Evolutionary conservation across 2,888 invertebrate genomes (phyloP), one percentile per base, ranked within the genome.

Genomic region (Eumacrocentrus americanus): DNA sequence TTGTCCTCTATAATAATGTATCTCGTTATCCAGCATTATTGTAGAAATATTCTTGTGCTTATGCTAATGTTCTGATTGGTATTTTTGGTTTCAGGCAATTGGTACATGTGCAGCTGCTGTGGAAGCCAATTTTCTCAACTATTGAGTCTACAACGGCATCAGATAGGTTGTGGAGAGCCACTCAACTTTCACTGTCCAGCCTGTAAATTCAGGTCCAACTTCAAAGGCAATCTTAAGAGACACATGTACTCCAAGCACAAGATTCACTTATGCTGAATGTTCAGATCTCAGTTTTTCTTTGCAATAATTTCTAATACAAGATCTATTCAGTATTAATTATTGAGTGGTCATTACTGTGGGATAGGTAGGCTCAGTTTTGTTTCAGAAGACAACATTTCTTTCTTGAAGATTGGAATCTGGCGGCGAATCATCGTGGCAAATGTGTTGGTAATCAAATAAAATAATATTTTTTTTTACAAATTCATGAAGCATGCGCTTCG

Each of bases 161-260:
- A 72, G 61, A 73, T 75, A 60, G 74, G 73, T 16, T 75, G 77
- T 58, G 77, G 76, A 44, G 77, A 79, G 62, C 75, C 77, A 3
- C 76, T 75, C 1, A 70, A 69, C 52, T 75, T 74, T 63, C 64
- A 35, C 64, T 76, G 74, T 61, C 67, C 66, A 4, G 20, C 72
- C 42, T 76, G 78, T 66, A 64, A 68, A 48, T 77, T 74, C 67
- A 73, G 68, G 62, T 73, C 77, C 2, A 72, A 74, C 62, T 76
- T 77, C 61, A 77, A 79, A 59, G 75, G 75, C 37, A 78, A 77
- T 58, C 56, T 75, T 35, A 78, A 78, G 67, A 71, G 76, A 48
- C 78, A 76, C 34, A 58, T 76, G 51, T 64, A 61, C 22, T 58
- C 63, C 29, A 63, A 70, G 23, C 73, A 74, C 56, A 70, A 70